Conservation (phyloP, 2,113 vertebrate species). For the Lophura nycthemera region DNA sequence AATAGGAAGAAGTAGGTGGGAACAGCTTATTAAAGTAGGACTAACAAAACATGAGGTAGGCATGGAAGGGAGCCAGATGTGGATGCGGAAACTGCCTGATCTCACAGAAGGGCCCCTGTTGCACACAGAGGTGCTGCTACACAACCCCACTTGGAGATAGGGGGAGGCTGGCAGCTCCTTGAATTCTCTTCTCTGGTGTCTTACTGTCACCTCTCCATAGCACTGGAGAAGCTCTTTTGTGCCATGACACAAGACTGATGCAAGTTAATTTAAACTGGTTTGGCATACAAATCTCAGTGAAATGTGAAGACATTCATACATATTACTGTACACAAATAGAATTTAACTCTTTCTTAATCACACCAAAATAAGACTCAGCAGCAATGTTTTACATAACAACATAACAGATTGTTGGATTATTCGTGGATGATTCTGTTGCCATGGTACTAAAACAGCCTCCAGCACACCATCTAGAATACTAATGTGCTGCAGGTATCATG, state of each 20-base stretch:
- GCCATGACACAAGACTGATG: neutral
- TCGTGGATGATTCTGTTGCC: constrained; percentile 24
- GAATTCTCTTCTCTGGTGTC: neutral
- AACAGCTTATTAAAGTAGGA: neutral
- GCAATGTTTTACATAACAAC: constrained; percentile 43
- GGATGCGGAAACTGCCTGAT: neutral
- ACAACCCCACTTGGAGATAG: neutral
- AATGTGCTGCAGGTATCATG: neutral
- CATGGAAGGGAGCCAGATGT: neutral
- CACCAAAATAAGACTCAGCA: constrained; percentile 4
- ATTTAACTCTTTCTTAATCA: constrained; percentile 12
- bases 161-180: neutral
- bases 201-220: neutral
- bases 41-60: neutral
- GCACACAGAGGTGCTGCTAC: neutral
- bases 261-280: neutral
- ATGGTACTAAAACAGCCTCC: constrained; percentile 31
- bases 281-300: neutral
- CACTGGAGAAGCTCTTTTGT: neutral
- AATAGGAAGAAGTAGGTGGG: constrained; percentile 28
- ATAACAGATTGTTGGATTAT: constrained; percentile 30
- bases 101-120: neutral
- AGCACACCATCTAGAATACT: neutral
- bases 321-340: constrained; percentile 1
- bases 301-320: neutral